Conservation (phyloP, 2,797 vertebrate genomes). For the Lycodopsis pacificus region DNA sequence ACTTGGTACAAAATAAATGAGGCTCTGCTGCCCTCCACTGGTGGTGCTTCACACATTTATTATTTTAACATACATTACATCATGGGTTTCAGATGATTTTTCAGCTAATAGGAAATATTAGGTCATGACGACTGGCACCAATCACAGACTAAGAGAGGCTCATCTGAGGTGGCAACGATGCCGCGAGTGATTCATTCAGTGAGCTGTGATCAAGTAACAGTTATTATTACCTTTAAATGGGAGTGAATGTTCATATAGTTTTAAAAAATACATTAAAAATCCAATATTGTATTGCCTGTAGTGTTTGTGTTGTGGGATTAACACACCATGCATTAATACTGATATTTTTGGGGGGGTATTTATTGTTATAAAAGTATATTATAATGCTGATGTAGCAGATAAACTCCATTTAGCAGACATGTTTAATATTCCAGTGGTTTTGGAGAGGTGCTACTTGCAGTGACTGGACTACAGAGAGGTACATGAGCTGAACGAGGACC, state of each 20-base stretch:
- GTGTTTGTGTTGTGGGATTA: slow-evolving; percentile 1
- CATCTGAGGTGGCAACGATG: slow-evolving; percentile 50
- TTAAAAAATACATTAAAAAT: neutral
- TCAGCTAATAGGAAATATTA: slow-evolving; percentile 72
- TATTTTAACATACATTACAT: slow-evolving; percentile 69
- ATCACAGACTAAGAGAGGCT: slow-evolving; percentile 57
- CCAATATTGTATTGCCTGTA: slow-evolving; percentile 27
- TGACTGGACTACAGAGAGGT: slow-evolving; percentile 37
- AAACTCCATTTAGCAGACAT: neutral
- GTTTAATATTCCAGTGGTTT: slow-evolving; percentile 22
- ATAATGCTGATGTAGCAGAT: neutral
- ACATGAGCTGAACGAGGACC: neutral
- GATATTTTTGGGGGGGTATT: slow-evolving; percentile 32
- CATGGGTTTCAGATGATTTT: slow-evolving; percentile 72
- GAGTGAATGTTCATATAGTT: slow-evolving; percentile 6
- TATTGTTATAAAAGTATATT: neutral
- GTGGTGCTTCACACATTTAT: slow-evolving; percentile 16
- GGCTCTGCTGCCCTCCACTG: slow-evolving; percentile 71
- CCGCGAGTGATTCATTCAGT: slow-evolving; percentile 46
- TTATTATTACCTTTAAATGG: slow-evolving; percentile 47
- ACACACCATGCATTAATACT: slow-evolving; percentile 28
- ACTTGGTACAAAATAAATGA: neutral
- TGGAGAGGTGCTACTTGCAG: slow-evolving; percentile 10
- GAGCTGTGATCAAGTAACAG: slow-evolving; percentile 50
- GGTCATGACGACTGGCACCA: slow-evolving; percentile 75